Percentiles rank a stretch among this genome's conserved stretches.
phyloP scores from a whole-genome alignment of 2,113 vertebrate genomes.

The Tragelaphus imberbis region DNA sequence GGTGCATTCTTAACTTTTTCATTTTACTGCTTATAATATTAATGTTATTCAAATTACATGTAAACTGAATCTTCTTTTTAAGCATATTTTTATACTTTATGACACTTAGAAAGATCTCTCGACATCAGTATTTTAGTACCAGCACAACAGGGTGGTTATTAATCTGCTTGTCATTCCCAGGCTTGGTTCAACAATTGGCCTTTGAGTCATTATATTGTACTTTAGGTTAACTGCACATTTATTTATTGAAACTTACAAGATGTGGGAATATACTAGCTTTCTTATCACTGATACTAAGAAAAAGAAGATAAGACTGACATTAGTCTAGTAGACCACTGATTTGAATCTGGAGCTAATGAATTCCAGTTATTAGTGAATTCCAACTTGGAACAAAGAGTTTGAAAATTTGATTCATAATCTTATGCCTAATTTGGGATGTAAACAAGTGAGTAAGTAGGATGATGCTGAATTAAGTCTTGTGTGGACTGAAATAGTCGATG shows the following conservation, averaged over 20 bases:
- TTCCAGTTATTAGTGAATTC: background rate
- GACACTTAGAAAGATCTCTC: background rate
- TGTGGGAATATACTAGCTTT: background rate
- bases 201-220: background rate
- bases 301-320: background rate
- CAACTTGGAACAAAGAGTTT: background rate
- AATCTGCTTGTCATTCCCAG: background rate
- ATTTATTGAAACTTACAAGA: background rate
- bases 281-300: background rate
- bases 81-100: background rate
- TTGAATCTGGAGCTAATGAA: background rate
- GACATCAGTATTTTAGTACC: background rate
- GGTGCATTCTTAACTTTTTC: background rate
- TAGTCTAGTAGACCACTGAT: background rate
- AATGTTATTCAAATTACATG: background rate
- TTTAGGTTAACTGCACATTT: background rate
- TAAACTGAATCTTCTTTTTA: background rate
- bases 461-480: background rate
- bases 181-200: background rate
- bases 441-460: background rate
- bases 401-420: background rate
- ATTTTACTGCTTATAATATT: background rate
- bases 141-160: background rate
- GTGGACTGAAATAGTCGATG: background rate
- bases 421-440: background rate